Evolutionary conservation across 2,888 invertebrate species (phyloP), one percentile per base, ranked within the genome.

Genomic region (Falcaria lacertinaria): DNA sequence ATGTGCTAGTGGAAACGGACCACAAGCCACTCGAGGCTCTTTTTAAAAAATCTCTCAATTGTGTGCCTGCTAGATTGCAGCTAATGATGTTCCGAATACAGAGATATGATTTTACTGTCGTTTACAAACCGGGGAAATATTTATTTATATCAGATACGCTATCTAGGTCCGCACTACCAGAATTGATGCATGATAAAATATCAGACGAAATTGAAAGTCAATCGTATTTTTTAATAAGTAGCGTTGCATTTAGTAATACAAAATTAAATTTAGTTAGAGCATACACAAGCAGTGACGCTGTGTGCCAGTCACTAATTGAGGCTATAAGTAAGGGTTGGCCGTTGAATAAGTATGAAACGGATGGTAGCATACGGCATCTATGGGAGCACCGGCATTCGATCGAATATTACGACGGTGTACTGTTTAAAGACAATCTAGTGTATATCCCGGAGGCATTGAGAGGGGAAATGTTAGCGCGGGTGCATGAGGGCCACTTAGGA

Each of bases 401-500:
- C 4, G 22, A 57, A 14, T 51, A 39, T 3, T 17, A 50, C 11
- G 45, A 60, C 33, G 60, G 54, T 4, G 15, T 62, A 0, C 44
- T 61, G 15, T 61, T 64, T 19, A 58, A 56, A 8, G 39, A 48
- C 6, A 37, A 60, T n/a, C 13, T 36, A 11, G 43, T 66, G 0
- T 51, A 48, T n/a, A 60, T 66, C 41, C 66, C 64, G 1, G 8
- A 15, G 5, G 2, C 8, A 0, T 22, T 64, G 28, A 42, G 58
- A 1, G 13, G 11, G 2, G 42, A 56, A 1, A 66, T 66, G 60
- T 17, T 64, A 15, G 4, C 16, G 0, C 36, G 47, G 1, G 44
- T 64, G 2, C 69, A 66, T 22, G 61, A 63, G 15, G 65, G 62
- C 0, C 66, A 65, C 41, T 15, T 62, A 7, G 66, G 62, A 0